Conservation (phyloP, 2,113 vertebrate species). For the Pelusios castaneus region DNA sequence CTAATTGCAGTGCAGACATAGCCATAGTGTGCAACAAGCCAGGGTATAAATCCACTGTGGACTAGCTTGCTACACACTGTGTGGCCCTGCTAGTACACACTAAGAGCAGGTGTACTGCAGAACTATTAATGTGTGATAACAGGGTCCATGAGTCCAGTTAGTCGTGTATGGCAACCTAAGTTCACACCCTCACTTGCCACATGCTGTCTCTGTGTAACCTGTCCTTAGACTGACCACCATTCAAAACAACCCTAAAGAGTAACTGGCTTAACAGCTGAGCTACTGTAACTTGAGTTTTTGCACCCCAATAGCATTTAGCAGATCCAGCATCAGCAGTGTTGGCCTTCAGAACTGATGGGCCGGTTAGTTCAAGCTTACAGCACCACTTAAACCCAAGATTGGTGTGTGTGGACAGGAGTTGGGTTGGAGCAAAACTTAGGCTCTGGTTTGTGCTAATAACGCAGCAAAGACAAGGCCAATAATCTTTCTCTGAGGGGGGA, state of each 20-base stretch:
- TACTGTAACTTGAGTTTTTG: background rate
- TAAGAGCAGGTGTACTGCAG: too few relatives aligned
- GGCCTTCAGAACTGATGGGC: background rate
- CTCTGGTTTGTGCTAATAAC: background rate
- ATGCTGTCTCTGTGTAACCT: background rate
- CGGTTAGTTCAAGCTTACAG: background rate
- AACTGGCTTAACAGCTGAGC: background rate
- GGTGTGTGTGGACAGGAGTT: background rate
- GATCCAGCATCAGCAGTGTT: background rate
- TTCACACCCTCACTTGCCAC: background rate
- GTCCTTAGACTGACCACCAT: background rate
- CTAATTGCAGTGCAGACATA: too few relatives aligned
- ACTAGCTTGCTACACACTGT: too few relatives aligned
- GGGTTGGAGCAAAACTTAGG: background rate
- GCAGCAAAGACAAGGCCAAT: background rate
- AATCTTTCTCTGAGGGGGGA: background rate
- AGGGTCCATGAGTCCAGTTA: too few relatives aligned
- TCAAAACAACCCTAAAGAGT: background rate
- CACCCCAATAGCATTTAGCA: too few relatives aligned
- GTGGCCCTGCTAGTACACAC: too few relatives aligned
- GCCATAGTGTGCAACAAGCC: too few relatives aligned
- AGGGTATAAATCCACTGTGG: too few relatives aligned
- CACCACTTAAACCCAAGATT: background rate
- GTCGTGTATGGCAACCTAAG: too few relatives aligned
- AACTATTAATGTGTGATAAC: too few relatives aligned